Evolutionary conservation across 1,140 invertebrate species (phyloP).

Genomic region (Campodea augens): DNA sequence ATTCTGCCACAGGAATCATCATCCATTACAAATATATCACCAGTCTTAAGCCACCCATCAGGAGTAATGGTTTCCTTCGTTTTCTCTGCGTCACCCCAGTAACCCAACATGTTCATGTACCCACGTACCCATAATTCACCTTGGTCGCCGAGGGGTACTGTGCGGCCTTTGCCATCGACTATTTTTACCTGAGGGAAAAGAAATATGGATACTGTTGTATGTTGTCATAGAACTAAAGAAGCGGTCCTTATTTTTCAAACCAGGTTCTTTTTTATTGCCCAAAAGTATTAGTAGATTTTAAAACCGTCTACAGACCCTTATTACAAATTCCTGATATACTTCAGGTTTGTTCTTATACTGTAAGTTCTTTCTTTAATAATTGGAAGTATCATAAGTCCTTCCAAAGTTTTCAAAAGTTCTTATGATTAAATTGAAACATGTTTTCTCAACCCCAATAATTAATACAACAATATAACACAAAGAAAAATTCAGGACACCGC

Average conservation of each 20-base stretch:
- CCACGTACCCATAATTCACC: conserved; percentile 73
- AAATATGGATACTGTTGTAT: not conserved
- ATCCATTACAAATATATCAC: conserved; percentile 56
- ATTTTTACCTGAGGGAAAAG: conserved; percentile 37
- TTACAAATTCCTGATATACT: too few species aligned
- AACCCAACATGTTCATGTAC: conserved; percentile 64
- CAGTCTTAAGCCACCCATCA: conserved; percentile 77
- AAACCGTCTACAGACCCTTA: not conserved
- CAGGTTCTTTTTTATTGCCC: not conserved
- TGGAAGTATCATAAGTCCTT: too few species aligned
- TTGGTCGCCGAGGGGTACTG: conserved; percentile 48
- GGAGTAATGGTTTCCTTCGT: conserved; percentile 47
- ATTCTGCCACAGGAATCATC: conserved; percentile 57
- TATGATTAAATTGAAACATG: too few species aligned
- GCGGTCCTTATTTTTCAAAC: not conserved
- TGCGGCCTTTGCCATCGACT: conserved; percentile 43
- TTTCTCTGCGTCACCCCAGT: conserved; percentile 64
- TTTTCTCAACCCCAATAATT: too few species aligned
- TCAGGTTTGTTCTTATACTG: too few species aligned
- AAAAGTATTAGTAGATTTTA: not conserved
- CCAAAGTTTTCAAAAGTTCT: too few species aligned
- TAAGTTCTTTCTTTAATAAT: too few species aligned
- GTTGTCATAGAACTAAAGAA: not conserved
- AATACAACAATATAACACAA: too few species aligned
- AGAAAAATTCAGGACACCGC: too few species aligned